A percentile compares a stretch with the other conserved stretches of the same genome.
Conservation (phyloP, 2,113 vertebrate genomes). For the Antechinus stuartii region DNA sequence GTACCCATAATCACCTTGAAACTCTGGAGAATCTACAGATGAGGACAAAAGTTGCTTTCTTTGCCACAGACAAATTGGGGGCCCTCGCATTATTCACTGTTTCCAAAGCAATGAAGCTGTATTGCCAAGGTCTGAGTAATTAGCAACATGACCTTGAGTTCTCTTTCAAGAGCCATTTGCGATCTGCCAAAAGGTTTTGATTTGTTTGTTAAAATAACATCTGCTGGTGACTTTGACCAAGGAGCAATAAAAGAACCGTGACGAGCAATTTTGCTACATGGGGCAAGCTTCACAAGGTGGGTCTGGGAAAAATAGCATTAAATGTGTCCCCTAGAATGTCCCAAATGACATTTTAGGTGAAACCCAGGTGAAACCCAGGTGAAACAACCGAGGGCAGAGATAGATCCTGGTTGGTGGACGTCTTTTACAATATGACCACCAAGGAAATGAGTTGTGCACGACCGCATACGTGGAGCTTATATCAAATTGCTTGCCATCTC, state of each 20-base stretch:
- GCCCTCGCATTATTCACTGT: neutral
- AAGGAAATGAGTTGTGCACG: too few relatives aligned
- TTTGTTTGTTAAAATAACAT: neutral
- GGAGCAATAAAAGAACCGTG: neutral
- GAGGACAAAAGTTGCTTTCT: constrained; percentile 2
- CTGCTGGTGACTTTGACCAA: neutral
- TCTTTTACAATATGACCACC: too few relatives aligned
- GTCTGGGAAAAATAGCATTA: neutral
- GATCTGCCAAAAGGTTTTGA: neutral
- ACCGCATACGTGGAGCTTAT: too few relatives aligned
- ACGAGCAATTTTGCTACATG: neutral
- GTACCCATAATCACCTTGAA: neutral
- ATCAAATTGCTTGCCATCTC: too few relatives aligned
- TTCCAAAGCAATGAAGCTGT: neutral
- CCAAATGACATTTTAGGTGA: neutral
- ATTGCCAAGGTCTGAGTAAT: neutral
- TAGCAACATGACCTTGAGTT: neutral
- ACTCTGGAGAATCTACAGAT: neutral
- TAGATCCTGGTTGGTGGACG: neutral
- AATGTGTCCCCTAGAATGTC: neutral
- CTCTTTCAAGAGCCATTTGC: neutral
- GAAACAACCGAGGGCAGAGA: neutral
- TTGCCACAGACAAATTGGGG: too few relatives aligned
- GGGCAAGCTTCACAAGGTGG: neutral
- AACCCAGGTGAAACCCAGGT: neutral